Conservation (phyloP, 2,888 invertebrate species). For the Xylocampa areola region DNA sequence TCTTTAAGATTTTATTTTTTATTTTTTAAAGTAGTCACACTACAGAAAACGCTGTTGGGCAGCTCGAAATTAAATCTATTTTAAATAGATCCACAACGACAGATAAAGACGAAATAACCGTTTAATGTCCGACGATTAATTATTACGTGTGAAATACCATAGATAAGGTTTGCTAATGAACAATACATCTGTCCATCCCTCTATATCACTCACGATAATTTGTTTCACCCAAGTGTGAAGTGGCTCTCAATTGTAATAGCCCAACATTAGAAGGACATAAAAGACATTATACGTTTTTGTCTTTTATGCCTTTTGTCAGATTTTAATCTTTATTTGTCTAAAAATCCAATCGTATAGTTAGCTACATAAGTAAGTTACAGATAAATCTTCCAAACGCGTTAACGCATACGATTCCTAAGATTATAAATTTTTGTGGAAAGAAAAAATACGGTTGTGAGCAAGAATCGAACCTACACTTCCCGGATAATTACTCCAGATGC, state of each 20-base stretch:
- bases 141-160: slow-evolving; percentile 35
- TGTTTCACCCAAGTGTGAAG: slow-evolving; percentile 20
- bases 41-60: too few species aligned
- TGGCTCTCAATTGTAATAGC: not conserved
- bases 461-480: too few species aligned
- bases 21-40: too few species aligned
- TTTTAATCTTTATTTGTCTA: slow-evolving; percentile 27
- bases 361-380: too few species aligned
- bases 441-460: too few species aligned
- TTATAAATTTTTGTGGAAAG: too few species aligned
- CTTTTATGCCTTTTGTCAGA: slow-evolving; percentile 14
- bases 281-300: not conserved
- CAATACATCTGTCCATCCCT: slow-evolving; percentile 9
- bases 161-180: slow-evolving; percentile 11
- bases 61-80: too few species aligned
- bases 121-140: not conserved
- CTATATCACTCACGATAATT: not conserved
- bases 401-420: too few species aligned
- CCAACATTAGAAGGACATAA: not conserved
- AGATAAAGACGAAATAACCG: not conserved
- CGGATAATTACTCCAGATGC: too few species aligned
- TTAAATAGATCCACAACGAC: not conserved
- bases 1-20: too few species aligned
- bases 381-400: too few species aligned
- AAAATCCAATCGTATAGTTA: slow-evolving; percentile 1